Base-by-base conservation (phyloP, 2,888 invertebrate genomes). In the Drosophila acutilabella region DNA sequence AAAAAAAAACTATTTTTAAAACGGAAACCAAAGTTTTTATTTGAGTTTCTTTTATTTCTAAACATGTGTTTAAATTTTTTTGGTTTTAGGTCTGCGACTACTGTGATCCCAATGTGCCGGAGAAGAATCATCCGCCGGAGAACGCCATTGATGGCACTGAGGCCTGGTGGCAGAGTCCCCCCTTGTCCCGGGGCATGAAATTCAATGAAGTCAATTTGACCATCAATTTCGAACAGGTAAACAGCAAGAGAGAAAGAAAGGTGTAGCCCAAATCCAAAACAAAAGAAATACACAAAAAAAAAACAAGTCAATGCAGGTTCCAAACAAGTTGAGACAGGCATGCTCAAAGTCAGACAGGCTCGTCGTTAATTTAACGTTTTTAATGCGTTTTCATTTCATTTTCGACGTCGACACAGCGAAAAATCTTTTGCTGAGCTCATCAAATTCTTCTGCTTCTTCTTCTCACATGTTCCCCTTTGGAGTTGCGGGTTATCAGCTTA, bases 141-240 rank as follows among this genome's bases (percentile, higher is more conserved):
- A 96, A 95, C 92, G 99, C 99, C 3, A 98, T 98, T 79, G 99
- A 99, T 91, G 98, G 98, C n/a, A 96, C 96, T 91, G 97, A 98
- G 92, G 96, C 96, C 45, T 98, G 98, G 97, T 99, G 99, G 99
- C 99, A 99, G 93, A 98, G 98, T 90, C 99, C 99, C 0, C 99
- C 99, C 0, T 94, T 99, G 23, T 99, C 99, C 54, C 94, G 99
- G 81, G 98, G 99, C 64, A 97, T 97, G 95, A 97, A 98, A 92
- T 99, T 97, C 94, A 99, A 99, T 92, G 96, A 98, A 93, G 98
- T 99, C 91, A 99, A 98, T 93, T 94, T 99, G 71, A 99, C 99
- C 88, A 98, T 99, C 89, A 97, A 98, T 92, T 94, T 99, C 81
- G 99, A 97, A 88, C 99, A 99, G 96, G 99, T 99, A 93, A 93